These are phyloP conservation scores for Picus viridis DNA, from an alignment of 2,797 vertebrate species.

Conservation along the genomic window DNA sequence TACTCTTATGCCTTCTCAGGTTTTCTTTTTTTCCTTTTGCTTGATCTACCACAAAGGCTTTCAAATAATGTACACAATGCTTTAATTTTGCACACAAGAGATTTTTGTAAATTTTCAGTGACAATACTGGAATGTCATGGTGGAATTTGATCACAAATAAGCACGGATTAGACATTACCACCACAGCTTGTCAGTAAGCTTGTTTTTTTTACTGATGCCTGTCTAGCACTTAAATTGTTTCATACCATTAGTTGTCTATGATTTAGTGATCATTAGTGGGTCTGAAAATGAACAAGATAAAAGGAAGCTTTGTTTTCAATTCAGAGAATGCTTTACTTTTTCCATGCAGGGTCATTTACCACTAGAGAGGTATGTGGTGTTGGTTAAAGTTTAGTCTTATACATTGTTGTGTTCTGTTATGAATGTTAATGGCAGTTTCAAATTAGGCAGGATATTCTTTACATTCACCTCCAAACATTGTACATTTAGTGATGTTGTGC, in stretches of 20 bases:
- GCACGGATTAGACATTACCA: background rate
- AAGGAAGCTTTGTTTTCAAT: slow-evolving; percentile 11
- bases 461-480: background rate
- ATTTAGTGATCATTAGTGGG: background rate
- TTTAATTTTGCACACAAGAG: background rate
- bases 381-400: slow-evolving; percentile 27
- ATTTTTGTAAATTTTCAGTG: background rate
- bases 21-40: background rate
- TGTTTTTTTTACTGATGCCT: background rate
- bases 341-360: background rate
- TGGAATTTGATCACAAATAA: background rate
- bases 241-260: background rate
- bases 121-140: background rate
- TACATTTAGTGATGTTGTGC: background rate
- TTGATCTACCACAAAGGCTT: background rate
- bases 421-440: background rate
- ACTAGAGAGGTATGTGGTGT: background rate
- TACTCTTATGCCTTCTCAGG: background rate
- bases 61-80: background rate
- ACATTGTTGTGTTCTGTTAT: background rate
- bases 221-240: slow-evolving; percentile 31
- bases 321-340: background rate
- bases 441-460: background rate
- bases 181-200: background rate
- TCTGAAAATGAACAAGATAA: slow-evolving; percentile 18